These are phyloP conservation scores for Astur gentilis DNA, from an alignment of 2,113 vertebrate species.

Conservation along the genomic window DNA sequence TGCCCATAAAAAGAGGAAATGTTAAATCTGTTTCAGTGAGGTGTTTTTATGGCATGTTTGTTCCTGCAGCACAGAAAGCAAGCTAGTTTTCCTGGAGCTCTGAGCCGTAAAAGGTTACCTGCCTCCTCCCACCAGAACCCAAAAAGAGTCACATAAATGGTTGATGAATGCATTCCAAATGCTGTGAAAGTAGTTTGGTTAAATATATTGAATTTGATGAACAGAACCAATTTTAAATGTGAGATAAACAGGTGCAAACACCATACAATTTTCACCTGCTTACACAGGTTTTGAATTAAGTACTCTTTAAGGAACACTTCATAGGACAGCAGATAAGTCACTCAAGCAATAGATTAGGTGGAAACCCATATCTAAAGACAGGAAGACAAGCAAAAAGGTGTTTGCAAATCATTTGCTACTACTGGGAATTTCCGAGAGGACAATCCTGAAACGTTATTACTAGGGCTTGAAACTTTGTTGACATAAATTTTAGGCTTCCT, in stretches of 20 bases:
- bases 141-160: not conserved
- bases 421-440: not conserved
- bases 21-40: not conserved
- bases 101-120: not conserved
- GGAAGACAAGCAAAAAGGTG: not conserved
- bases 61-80: not conserved
- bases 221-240: not conserved
- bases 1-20: slow-evolving; percentile 26
- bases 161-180: not conserved
- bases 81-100: not conserved
- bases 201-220: not conserved
- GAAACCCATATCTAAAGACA: not conserved
- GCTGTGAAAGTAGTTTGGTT: not conserved
- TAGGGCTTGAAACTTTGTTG: not conserved
- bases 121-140: not conserved
- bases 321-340: not conserved
- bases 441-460: not conserved
- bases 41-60: slow-evolving; percentile 6
- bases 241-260: not conserved
- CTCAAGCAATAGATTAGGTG: not conserved
- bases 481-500: not conserved
- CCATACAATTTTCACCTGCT: not conserved
- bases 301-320: not conserved
- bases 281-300: not conserved
- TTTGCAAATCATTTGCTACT: not conserved